These are phyloP conservation scores for Choristoneura rosaceana DNA, from an alignment of 2,888 invertebrate species.

Conservation along the genomic window DNA sequence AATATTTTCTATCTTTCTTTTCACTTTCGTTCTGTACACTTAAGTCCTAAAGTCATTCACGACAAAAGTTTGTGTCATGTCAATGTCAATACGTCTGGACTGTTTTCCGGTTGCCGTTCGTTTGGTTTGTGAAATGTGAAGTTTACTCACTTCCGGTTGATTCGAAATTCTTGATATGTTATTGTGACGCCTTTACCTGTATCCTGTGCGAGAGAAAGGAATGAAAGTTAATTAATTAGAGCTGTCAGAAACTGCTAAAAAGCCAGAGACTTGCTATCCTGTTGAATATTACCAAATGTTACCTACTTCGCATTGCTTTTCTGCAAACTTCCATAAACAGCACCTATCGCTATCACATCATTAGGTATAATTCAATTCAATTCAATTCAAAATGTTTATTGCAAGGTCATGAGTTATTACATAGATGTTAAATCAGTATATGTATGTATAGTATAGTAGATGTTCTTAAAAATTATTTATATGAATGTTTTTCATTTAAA, in stretches of 20 bases:
- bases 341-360: no score
- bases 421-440: no score
- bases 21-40: slow-evolving; percentile 51
- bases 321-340: no score
- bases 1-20: slow-evolving; percentile 47
- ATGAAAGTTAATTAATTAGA: slow-evolving; percentile 4
- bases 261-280: not conserved
- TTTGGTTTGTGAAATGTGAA: slow-evolving; percentile 27
- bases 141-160: slow-evolving; percentile 32
- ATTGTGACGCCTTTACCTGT: not conserved
- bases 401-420: no score
- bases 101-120: slow-evolving; percentile 33
- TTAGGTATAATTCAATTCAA: no score
- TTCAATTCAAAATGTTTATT: no score
- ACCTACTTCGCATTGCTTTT: no score
- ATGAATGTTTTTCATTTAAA: no score
- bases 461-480: no score
- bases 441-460: no score
- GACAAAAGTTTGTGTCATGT: slow-evolving; percentile 30
- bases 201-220: slow-evolving; percentile 2
- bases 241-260: not conserved
- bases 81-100: slow-evolving; percentile 30
- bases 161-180: slow-evolving; percentile 23
- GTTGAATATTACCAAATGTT: no score
- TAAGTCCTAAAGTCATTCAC: slow-evolving; percentile 26